phyloP scores from a whole-genome alignment of 2,888 invertebrate species.

The Dimorphilus gyrociliatus region DNA sequence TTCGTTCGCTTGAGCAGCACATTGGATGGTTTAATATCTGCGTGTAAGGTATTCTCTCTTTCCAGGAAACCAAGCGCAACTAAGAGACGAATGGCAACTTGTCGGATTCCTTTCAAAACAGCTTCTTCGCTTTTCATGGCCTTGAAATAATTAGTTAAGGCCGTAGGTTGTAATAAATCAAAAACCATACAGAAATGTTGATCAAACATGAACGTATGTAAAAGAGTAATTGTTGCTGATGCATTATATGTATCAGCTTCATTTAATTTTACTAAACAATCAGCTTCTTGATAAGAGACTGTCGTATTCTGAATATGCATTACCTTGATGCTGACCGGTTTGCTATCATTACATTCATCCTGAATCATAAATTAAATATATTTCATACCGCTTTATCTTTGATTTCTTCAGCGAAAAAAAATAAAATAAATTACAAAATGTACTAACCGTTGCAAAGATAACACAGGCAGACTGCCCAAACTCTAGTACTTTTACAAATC shows the following conservation, averaged over 20 bases:
- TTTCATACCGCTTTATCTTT: no score
- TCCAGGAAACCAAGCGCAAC: constrained; percentile 23
- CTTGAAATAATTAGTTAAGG: constrained; percentile 14
- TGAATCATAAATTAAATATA: no score
- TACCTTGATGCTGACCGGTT: constrained; percentile 21
- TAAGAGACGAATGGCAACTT: constrained; percentile 19
- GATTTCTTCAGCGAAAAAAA: no score
- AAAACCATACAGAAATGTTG: constrained; percentile 27
- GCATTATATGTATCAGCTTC: constrained; percentile 17
- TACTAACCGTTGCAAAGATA: constrained; percentile 17
- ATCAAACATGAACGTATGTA: constrained; percentile 20
- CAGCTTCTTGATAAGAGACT: constrained; percentile 19
- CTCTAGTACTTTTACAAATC: constrained; percentile 13
- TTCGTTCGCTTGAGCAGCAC: constrained; percentile 20
- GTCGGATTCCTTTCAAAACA: constrained; percentile 12
- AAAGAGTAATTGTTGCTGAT: constrained; percentile 19
- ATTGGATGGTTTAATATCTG: constrained; percentile 32
- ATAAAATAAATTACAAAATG: no score
- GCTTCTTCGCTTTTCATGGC: constrained; percentile 13
- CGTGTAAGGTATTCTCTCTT: constrained; percentile 26
- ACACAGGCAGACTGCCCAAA: constrained; percentile 21
- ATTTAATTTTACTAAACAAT: constrained; percentile 17
- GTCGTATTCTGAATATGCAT: constrained; percentile 16
- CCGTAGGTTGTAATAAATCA: constrained; percentile 18
- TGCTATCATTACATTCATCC: constrained; percentile 15